Conservation (phyloP, 2,797 vertebrate genomes). For the Phoebastria nigripes region DNA sequence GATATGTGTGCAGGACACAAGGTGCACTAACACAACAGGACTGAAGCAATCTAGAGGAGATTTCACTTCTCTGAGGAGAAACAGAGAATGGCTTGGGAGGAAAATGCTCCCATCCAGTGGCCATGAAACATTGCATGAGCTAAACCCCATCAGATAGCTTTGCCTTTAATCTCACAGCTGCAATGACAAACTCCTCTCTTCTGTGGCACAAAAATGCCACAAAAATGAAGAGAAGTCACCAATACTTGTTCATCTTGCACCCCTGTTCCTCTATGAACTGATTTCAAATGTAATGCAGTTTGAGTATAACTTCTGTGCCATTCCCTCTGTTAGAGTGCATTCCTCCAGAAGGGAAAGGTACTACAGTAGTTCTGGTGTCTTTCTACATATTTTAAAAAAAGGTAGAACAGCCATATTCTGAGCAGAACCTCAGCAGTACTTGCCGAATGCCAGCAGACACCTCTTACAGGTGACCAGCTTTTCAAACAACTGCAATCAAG, state of each 20-base stretch:
- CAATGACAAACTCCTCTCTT: background rate
- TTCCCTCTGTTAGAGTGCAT: background rate
- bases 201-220: background rate
- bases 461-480: background rate
- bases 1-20: background rate
- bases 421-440: background rate
- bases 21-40: background rate
- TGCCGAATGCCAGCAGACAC: background rate
- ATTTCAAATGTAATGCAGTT: background rate
- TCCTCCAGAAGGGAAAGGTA: background rate
- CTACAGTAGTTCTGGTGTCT: background rate
- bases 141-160: background rate
- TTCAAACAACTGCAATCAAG: background rate
- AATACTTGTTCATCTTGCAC: background rate
- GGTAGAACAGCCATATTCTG: background rate
- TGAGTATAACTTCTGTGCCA: background rate
- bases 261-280: background rate
- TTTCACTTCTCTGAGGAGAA: background rate
- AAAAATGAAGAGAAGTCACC: background rate
- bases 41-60: background rate
- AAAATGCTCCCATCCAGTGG: background rate
- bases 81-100: background rate
- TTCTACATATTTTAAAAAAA: background rate
- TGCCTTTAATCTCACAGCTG: background rate
- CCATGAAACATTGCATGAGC: background rate